phyloP scores from a whole-genome alignment of 1,140 invertebrate genomes.

The Zaprionus inermis region DNA sequence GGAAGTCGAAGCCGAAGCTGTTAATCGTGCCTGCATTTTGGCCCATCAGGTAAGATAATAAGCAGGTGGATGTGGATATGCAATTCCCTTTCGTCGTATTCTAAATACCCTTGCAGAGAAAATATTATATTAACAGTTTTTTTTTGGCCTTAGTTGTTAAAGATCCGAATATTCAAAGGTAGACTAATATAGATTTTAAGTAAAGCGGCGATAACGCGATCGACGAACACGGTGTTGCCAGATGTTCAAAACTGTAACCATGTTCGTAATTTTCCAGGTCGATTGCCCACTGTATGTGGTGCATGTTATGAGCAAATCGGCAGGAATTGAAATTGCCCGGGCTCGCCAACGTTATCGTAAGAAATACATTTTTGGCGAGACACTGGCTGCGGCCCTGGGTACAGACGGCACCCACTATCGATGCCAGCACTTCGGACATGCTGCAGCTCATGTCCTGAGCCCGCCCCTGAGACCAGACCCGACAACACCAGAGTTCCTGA shows the following conservation, averaged over 20 bases:
- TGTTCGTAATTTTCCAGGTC: conserved; percentile 42
- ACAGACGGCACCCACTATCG: conserved; percentile 77
- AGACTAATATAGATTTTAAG: no score
- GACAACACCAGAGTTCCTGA: conserved; percentile 91
- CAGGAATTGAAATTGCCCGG: conserved; percentile 87
- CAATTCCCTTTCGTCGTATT: background rate
- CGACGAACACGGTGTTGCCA: no score
- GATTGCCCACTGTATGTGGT: conserved; percentile 88
- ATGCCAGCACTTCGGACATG: conserved; percentile 77
- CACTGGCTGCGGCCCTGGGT: conserved; percentile 90
- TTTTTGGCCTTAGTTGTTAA: no score
- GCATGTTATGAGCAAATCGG: conserved; percentile 90
- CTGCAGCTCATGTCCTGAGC: conserved; percentile 86
- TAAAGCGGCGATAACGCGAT: no score
- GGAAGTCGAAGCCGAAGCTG: conserved; percentile 98
- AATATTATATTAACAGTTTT: no score
- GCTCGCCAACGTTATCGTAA: conserved; percentile 84
- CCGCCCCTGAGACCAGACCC: conserved; percentile 91
- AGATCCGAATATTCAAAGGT: no score
- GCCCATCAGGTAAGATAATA: conserved; percentile 91
- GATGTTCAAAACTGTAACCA: no score
- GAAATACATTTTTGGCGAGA: conserved; percentile 90
- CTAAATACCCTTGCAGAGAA: no score
- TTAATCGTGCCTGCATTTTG: conserved; percentile 96
- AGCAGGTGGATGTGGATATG: background rate